These are phyloP conservation scores for Agrilus mali DNA, from an alignment of 2,888 invertebrate genomes.

Conservation along the genomic window DNA sequence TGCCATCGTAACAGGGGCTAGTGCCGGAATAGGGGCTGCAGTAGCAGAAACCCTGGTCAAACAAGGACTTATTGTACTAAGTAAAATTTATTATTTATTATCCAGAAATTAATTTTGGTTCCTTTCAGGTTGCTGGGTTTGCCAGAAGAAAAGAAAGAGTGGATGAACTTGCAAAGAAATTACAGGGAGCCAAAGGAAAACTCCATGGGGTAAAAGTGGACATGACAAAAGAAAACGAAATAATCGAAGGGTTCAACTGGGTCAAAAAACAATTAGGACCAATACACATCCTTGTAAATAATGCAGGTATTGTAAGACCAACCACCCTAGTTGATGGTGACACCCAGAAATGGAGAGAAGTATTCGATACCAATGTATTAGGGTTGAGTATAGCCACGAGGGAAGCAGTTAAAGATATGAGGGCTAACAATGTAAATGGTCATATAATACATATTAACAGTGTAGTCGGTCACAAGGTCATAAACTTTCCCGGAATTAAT, in stretches of 20 bases:
- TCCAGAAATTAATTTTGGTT: conserved; percentile 12
- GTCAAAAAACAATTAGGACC: conserved; percentile 13
- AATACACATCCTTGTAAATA: conserved; percentile 16
- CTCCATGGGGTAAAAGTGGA: conserved; percentile 13
- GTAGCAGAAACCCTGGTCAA: conserved; percentile 12
- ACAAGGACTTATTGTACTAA: conserved; percentile 14
- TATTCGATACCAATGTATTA: too few relatives aligned
- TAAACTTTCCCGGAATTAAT: too few relatives aligned
- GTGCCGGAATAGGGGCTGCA: conserved; percentile 16
- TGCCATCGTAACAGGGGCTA: conserved; percentile 19
- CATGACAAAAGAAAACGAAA: conserved; percentile 15
- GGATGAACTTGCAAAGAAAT: conserved; percentile 11
- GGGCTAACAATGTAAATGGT: too few relatives aligned
- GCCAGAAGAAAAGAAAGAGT: conserved; percentile 16
- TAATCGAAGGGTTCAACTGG: conserved; percentile 15
- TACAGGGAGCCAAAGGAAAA: conserved; percentile 9
- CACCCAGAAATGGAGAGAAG: conserved; percentile 13
- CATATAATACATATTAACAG: too few relatives aligned
- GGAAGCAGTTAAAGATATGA: too few relatives aligned
- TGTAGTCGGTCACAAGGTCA: too few relatives aligned
- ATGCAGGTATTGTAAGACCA: conserved; percentile 13
- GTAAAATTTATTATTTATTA: not conserved
- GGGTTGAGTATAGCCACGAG: too few relatives aligned
- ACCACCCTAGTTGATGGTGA: conserved; percentile 15
- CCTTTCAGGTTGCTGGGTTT: conserved; percentile 15